Conservation (phyloP, 2,888 invertebrate species). For the Eupithecia abbreviata region DNA sequence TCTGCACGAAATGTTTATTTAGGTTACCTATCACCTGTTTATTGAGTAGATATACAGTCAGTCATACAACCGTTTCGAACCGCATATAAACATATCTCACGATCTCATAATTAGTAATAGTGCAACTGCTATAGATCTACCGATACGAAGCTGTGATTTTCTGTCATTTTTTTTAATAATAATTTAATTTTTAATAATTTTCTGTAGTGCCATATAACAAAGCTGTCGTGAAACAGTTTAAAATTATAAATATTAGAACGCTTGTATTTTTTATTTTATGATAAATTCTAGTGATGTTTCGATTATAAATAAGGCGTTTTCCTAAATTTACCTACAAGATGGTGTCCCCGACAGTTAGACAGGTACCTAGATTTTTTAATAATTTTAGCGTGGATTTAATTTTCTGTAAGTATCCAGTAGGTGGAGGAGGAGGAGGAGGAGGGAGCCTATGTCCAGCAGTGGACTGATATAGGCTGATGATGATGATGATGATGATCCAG, state of each 20-base stretch:
- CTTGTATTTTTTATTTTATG: not conserved
- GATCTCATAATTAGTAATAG: not conserved
- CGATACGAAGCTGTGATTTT: not conserved
- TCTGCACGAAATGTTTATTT: conserved; percentile 1
- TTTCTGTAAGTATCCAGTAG: not conserved
- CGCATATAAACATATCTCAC: not conserved
- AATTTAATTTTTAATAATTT: not conserved
- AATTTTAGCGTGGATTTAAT: not conserved
- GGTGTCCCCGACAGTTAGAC: conserved; percentile 34
- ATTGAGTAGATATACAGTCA: not conserved
- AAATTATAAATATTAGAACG: not conserved
- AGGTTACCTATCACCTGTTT: conserved; percentile 6
- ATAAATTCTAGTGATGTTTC: not conserved
- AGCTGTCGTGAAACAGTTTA: not conserved
- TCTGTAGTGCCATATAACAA: not conserved
- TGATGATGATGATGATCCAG: too few relatives aligned
- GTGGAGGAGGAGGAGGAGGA: too few relatives aligned
- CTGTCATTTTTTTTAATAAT: not conserved
- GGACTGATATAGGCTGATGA: too few relatives aligned
- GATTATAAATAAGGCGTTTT: not conserved
- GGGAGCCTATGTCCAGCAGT: too few relatives aligned
- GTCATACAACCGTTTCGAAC: conserved; percentile 5
- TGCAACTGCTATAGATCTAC: not conserved
- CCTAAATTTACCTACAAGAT: conserved; percentile 11
- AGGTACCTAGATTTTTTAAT: conserved; percentile 25